Conservation (phyloP, 2,113 vertebrate species). For the Hystrix cristata region DNA sequence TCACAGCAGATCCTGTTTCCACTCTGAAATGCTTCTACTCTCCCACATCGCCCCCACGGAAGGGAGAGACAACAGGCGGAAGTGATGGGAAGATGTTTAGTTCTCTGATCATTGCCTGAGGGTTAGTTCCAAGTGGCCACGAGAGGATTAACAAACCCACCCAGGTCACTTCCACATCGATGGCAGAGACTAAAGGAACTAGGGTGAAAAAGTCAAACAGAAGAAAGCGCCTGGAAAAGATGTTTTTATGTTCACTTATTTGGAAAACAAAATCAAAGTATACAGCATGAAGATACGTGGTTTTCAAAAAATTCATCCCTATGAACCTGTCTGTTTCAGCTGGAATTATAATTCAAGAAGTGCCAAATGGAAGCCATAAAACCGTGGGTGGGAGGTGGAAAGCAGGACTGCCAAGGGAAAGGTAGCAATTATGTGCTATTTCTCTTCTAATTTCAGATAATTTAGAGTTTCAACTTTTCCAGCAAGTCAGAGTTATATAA, state of each 20-base stretch:
- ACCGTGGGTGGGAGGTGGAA: not conserved
- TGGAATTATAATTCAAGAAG: slow-evolving; percentile 62
- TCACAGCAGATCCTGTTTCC: not conserved
- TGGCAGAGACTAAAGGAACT: not conserved
- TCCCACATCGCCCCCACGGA: not conserved
- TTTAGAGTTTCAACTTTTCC: slow-evolving; percentile 75
- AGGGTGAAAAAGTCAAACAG: not conserved
- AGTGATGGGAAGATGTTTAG: slow-evolving; percentile 26
- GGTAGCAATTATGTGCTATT: slow-evolving; percentile 47
- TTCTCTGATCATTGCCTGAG: not conserved
- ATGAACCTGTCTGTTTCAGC: slow-evolving; percentile 63
- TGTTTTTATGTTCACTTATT: slow-evolving; percentile 82
- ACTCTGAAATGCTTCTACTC: not conserved
- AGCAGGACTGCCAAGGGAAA: not conserved
- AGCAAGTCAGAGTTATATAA: slow-evolving; percentile 76
- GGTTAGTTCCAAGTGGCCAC: not conserved
- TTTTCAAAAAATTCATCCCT: slow-evolving; percentile 67
- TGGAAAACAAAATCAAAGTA: slow-evolving; percentile 77
- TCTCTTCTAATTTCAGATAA: slow-evolving; percentile 67
- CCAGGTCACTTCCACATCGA: not conserved
- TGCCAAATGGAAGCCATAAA: slow-evolving; percentile 59
- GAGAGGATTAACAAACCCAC: not conserved
- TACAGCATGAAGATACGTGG: slow-evolving; percentile 64
- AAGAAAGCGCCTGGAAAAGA: slow-evolving; percentile 71
- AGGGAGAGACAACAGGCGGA: not conserved